A percentile compares a stretch with the other conserved stretches of the same genome.
Evolutionary conservation across 2,888 invertebrate species (phyloP).

Genomic region (Arenicola marina): DNA sequence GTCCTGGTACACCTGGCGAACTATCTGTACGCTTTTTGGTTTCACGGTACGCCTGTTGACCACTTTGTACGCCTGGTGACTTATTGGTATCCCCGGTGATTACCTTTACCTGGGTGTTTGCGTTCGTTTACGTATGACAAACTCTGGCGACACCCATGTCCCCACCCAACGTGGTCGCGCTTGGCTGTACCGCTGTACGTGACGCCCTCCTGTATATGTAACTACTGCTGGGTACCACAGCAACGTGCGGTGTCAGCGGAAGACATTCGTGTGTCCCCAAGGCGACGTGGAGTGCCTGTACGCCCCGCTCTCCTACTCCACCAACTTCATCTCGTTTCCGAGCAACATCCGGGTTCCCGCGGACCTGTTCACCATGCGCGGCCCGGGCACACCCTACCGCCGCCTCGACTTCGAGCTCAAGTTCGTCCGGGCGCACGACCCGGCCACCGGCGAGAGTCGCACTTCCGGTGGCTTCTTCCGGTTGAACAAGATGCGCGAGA

Average conservation of each 20-base stretch:
- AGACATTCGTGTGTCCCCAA: slow-evolving; percentile 72
- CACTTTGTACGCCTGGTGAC: too few relatives aligned
- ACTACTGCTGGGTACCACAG: slow-evolving; percentile 10
- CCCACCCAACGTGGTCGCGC: too few relatives aligned
- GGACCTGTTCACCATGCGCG: slow-evolving; percentile 86
- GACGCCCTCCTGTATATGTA: neutral
- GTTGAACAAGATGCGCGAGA: slow-evolving; percentile 50
- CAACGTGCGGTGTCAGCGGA: slow-evolving; percentile 74
- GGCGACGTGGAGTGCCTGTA: slow-evolving; percentile 77
- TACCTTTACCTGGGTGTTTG: too few relatives aligned
- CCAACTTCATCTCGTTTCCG: slow-evolving; percentile 91
- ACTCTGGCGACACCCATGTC: too few relatives aligned
- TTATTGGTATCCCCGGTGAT: too few relatives aligned
- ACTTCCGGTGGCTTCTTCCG: slow-evolving; percentile 59
- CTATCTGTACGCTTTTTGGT: too few relatives aligned
- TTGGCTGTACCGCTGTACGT: neutral
- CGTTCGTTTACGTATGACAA: too few relatives aligned
- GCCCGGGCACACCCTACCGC: slow-evolving; percentile 74
- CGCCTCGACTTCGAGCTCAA: slow-evolving; percentile 77
- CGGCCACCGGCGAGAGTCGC: slow-evolving; percentile 57
- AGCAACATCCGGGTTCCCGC: slow-evolving; percentile 65
- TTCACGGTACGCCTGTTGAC: too few relatives aligned
- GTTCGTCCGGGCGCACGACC: slow-evolving; percentile 67
- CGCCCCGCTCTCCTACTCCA: slow-evolving; percentile 84
- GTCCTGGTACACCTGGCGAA: too few relatives aligned